Evolutionary conservation across 2,797 vertebrate species (phyloP).

Genomic region (Borostomias antarcticus): DNA sequence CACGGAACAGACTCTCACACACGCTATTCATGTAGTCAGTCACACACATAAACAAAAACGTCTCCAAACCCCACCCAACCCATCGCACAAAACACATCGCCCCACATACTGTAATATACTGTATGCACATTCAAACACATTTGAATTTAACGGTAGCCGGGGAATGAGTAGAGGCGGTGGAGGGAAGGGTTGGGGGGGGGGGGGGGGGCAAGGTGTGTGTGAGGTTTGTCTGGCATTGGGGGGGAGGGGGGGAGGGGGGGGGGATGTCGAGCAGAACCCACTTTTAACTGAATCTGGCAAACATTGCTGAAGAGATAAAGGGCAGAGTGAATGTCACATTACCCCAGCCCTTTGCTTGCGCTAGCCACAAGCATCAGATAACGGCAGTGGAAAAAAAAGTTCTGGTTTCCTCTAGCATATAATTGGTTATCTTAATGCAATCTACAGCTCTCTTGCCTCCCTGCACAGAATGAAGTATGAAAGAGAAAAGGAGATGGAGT

Average conservation of each 20-base stretch:
- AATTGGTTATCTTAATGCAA: slow-evolving; percentile 88
- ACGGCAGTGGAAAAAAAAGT: slow-evolving; percentile 81
- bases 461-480: slow-evolving; percentile 58
- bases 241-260: slow-evolving; percentile 78
- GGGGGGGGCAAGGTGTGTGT: slow-evolving; percentile 60
- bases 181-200: slow-evolving; percentile 10
- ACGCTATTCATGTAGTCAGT: slow-evolving; percentile 6
- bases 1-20: neutral
- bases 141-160: slow-evolving; percentile 52
- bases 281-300: slow-evolving; percentile 88
- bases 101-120: neutral
- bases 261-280: slow-evolving; percentile 82
- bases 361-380: slow-evolving; percentile 93
- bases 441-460: slow-evolving; percentile 74
- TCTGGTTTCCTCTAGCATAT: slow-evolving; percentile 88
- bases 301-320: slow-evolving; percentile 88
- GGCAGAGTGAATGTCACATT: slow-evolving; percentile 80
- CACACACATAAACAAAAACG: slow-evolving; percentile 25
- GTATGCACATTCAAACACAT: slow-evolving; percentile 19
- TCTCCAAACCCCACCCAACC: neutral
- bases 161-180: slow-evolving; percentile 24
- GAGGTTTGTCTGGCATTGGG: slow-evolving; percentile 85
- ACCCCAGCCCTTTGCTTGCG: slow-evolving; percentile 80
- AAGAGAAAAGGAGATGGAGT: slow-evolving; percentile 40
- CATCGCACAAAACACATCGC: neutral